These are phyloP conservation scores for Lycorma delicatula DNA, from an alignment of 1,140 invertebrate genomes.

Conservation along the genomic window DNA sequence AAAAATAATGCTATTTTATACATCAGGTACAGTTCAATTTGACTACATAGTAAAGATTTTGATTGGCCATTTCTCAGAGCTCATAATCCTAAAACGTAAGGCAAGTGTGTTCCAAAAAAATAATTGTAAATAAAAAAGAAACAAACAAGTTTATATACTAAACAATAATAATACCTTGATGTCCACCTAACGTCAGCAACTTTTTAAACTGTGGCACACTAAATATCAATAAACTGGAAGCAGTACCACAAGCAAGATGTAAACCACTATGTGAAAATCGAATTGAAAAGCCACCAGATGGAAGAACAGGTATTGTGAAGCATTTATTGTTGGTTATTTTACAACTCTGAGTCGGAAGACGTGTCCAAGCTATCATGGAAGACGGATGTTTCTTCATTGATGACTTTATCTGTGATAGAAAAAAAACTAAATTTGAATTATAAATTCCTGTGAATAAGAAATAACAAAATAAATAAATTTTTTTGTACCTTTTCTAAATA, in stretches of 20 bases:
- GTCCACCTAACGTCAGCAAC: slow-evolving; percentile 13
- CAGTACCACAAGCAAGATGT: slow-evolving; percentile 43
- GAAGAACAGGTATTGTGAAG: slow-evolving; percentile 36
- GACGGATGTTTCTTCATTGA: background rate
- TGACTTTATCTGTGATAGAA: background rate
- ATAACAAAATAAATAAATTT: background rate
- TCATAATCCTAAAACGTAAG: too few relatives aligned
- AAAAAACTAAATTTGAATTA: background rate
- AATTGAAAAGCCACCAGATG: slow-evolving; percentile 42
- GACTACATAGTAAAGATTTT: too few relatives aligned
- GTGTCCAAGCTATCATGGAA: slow-evolving; percentile 38
- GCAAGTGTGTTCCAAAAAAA: too few relatives aligned
- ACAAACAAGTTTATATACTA: too few relatives aligned
- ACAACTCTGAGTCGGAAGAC: slow-evolving; percentile 48
- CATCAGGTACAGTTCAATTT: too few relatives aligned
- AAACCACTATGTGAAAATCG: slow-evolving; percentile 43
- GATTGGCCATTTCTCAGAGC: too few relatives aligned
- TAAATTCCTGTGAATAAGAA: background rate
- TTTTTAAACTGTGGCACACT: slow-evolving; percentile 32
- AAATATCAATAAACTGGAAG: slow-evolving; percentile 42
- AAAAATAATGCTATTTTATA: too few relatives aligned
- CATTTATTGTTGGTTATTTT: slow-evolving; percentile 48
- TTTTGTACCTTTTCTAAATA: background rate
- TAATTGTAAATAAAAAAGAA: too few relatives aligned
- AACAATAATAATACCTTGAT: too few relatives aligned